Base-by-base conservation (phyloP, 2,888 invertebrate genomes). In the Eledona agricola region DNA sequence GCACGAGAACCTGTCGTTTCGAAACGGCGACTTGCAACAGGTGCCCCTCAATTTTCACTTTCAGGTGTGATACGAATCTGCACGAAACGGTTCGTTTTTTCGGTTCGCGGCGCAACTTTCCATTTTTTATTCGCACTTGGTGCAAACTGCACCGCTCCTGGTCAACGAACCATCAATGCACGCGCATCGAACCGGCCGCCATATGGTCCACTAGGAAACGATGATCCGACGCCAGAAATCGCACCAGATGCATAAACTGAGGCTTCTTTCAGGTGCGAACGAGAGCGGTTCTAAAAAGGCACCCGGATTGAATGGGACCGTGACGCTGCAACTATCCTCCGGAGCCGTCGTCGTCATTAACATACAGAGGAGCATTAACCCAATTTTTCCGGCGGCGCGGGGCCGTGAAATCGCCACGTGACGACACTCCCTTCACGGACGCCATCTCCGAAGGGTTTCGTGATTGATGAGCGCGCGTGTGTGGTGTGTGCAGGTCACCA, bases 281-380 rank as follows among this genome's bases (percentile, higher is more conserved):
- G 32, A 40, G 10, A 13, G 37, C 17, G 6, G 29, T n/a, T n/a
- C n/a, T n/a, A 22, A 43, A 23, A 43, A 31, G 32, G 12, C 10
- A 7, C 4, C 10, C 20, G 20, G n/a, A 4, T 12, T 43, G 31
- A 43, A 43, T 43, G 43, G 40, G 15, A 43, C 31, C 31, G 23
- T 43, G 43, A 43, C 43, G 19, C 15, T 15, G 22, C 43, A 43
- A 26, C 10, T 42, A 42, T 29, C 19, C 28, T 11, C n/a, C n/a
- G n/a, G n/a, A n/a, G n/a, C n/a, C 17, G 12, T 6, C n/a, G 23
- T n/a, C 23, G 9, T 19, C 35, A 38, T 38, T 38, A 38, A 25
- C 38, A 22, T 31, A 31, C 43, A 43, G 43, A 6, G 4, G 38
- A 31, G 23, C 34, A 34, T 45, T 45, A 45, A 34, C 45, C 45